Percentiles rank a stretch among this genome's conserved stretches.
Conservation (phyloP, 2,113 vertebrate genomes). For the Malaclemys terrapin region DNA sequence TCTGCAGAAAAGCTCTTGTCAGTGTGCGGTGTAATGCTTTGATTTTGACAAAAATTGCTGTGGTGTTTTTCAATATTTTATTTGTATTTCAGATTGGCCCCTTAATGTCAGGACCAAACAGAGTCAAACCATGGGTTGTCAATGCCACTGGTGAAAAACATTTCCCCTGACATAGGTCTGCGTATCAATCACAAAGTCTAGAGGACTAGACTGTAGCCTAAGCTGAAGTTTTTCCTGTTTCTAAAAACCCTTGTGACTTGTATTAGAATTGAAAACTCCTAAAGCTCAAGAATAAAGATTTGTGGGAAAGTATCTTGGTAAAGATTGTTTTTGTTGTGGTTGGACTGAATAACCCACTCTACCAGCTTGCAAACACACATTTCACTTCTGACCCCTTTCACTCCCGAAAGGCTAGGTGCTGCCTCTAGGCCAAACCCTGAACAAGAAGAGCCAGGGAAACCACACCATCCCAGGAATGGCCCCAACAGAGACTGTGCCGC, state of each 20-base stretch:
- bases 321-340: not conserved
- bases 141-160: too few relatives aligned
- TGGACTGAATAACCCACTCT: not conserved
- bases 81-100: not conserved
- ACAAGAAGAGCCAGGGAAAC: not conserved
- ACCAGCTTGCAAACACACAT: not conserved
- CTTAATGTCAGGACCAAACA: not conserved
- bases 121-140: not conserved
- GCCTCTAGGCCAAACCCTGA: not conserved
- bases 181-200: not conserved
- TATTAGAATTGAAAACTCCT: not conserved
- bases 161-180: not conserved
- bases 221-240: not conserved
- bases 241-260: not conserved
- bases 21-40: not conserved
- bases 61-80: not conserved
- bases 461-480: not conserved
- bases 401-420: not conserved
- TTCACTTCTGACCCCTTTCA: not conserved
- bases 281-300: not conserved
- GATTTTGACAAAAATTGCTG: not conserved
- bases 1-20: conserved; percentile 8
- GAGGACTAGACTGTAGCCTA: not conserved
- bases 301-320: not conserved
- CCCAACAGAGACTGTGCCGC: not conserved